phyloP scores from a whole-genome alignment of 2,113 vertebrate species.

The Nansenia antarctica region DNA sequence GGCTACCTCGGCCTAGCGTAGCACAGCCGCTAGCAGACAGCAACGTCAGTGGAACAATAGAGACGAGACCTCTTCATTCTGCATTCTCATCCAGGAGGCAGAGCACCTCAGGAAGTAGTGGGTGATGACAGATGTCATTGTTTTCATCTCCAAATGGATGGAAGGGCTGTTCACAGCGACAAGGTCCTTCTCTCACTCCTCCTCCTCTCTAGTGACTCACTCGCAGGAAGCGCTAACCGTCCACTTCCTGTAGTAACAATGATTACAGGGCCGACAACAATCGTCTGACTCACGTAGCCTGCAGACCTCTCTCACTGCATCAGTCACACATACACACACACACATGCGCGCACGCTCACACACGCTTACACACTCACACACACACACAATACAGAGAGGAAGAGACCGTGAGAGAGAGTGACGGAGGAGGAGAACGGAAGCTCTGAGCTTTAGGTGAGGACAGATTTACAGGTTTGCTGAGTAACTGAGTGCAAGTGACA shows the following conservation, averaged over 20 bases:
- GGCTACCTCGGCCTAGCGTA: too few species aligned
- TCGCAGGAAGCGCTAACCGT: conserved; percentile 42
- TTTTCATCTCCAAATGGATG: not conserved
- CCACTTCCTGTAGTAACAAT: conserved; percentile 33
- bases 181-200: not conserved
- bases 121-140: not conserved
- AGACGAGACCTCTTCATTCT: too few species aligned
- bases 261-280: conserved; percentile 2
- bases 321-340: too few species aligned
- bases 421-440: not conserved
- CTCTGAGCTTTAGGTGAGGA: not conserved
- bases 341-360: too few species aligned
- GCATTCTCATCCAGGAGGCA: too few species aligned
- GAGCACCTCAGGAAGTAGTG: not conserved
- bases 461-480: not conserved
- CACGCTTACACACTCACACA: too few species aligned
- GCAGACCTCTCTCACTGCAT: not conserved
- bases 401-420: not conserved
- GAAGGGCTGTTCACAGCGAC: not conserved
- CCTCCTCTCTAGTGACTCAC: conserved; percentile 30
- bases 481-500: too few species aligned
- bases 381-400: not conserved
- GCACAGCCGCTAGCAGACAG: too few species aligned
- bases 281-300: conserved; percentile 29
- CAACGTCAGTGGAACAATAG: too few species aligned